These are phyloP conservation scores for Cygnus olor DNA, from an alignment of 2,797 vertebrate genomes.

Conservation along the genomic window DNA sequence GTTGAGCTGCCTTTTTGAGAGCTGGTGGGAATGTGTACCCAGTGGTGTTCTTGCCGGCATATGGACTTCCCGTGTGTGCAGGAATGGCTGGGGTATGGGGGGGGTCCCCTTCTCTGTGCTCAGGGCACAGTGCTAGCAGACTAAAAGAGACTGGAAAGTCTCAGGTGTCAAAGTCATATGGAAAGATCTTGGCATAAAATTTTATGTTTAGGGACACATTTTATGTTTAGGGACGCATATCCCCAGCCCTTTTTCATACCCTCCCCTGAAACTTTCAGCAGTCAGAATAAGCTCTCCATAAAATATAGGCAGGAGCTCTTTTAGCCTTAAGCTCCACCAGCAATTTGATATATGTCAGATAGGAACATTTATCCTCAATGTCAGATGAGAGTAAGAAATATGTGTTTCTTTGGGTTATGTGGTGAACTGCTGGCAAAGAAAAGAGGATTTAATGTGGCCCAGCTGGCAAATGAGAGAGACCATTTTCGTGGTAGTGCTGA, in stretches of 20 bases:
- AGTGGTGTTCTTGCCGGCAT: conserved; percentile 68
- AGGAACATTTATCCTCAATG: neutral
- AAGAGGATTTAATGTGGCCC: neutral
- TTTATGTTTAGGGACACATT: neutral
- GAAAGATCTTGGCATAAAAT: neutral
- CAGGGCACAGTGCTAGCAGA: neutral
- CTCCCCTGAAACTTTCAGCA: neutral
- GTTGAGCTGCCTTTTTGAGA: conserved; percentile 67
- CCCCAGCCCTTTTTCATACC: neutral
- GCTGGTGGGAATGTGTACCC: conserved; percentile 66
- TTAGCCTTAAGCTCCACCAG: neutral
- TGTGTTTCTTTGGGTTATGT: neutral
- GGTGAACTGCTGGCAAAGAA: neutral
- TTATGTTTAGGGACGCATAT: neutral
- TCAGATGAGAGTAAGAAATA: neutral
- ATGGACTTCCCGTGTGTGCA: conserved; percentile 62
- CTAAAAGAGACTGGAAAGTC: neutral
- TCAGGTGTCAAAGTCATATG: neutral
- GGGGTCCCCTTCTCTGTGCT: neutral
- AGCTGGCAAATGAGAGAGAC: neutral
- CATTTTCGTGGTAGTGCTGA: neutral
- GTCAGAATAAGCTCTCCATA: neutral
- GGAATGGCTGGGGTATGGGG: conserved; percentile 32
- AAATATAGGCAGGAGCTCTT: neutral
- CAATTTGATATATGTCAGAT: neutral